Evolutionary conservation across 2,888 invertebrate species (phyloP), one percentile per base, ranked within the genome.

Genomic region (Volucella inanis): DNA sequence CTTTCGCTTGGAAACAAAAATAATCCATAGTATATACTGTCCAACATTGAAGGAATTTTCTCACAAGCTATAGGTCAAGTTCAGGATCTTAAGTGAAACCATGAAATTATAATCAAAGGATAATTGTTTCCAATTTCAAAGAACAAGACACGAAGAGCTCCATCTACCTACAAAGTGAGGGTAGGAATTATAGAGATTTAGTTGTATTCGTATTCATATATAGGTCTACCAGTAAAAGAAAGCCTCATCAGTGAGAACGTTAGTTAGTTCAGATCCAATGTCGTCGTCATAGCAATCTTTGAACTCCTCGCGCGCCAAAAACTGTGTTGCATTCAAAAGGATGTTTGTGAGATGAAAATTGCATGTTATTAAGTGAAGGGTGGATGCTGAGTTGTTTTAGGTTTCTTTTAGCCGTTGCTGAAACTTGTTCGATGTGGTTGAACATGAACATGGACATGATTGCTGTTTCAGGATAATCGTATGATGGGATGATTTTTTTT

Each of bases 21-120:
- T 2, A 12, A 1, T 38, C 49, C 49, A 15, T 3, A 38, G 39
- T 15, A 65, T 22, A 52, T 41, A n/a, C 15, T 57, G 70, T 47
- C 15, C 8, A 41, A 14, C 38, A 10, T 47, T 43, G 12, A 31
- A 50, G 0, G 41, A 52, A 81, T 81, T 81, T 85, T 76, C 85
- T 85, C 85, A 85, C 85, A 85, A 85, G 85, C 85, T 85, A 85
- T 85, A 85, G 85, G 85, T 85, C 85, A 85, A 85, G 85, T 85
- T 85, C 81, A 68, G 68, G 72, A 67, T 62, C 52, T 76, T 72
- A 57, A 72, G 81, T 62, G 64, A 54, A 72, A 77, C 72, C 85
- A 77, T 77, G 52, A 81, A 81, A 81, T 77, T 81, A 77, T 81
- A 67, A 76, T 77, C 85, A 52, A 81, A 80, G 81, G 68, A 81